A percentile compares a stretch with the other conserved stretches of the same genome.
These are phyloP conservation scores for Thaleichthys pacificus DNA, from an alignment of 2,797 vertebrate genomes.

Conservation along the genomic window DNA sequence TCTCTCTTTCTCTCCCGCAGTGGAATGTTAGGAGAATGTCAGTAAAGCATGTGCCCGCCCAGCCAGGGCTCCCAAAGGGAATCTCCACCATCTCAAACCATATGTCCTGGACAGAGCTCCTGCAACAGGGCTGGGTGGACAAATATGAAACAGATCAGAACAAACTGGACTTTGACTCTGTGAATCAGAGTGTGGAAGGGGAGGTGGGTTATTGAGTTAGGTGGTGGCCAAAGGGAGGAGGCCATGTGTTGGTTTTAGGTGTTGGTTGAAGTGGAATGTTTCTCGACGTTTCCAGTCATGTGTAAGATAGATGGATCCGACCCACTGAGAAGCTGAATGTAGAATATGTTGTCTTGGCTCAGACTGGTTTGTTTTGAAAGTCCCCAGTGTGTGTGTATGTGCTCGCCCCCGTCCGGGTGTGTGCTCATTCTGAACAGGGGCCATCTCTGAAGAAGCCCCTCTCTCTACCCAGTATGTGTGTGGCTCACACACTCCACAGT, in stretches of 20 bases:
- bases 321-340: background rate
- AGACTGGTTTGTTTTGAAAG: conserved; percentile 22
- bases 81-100: conserved; percentile 50
- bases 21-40: conserved; percentile 26
- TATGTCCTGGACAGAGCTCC: conserved; percentile 45
- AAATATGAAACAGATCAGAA: conserved; percentile 10
- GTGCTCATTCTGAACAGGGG: background rate
- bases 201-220: background rate
- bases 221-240: background rate
- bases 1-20: conserved; percentile 1
- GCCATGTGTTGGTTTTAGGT: background rate
- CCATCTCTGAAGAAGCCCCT: conserved; percentile 5
- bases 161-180: conserved; percentile 21
- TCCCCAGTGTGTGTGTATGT: conserved; percentile 27
- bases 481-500: conserved; percentile 55
- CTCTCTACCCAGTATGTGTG: background rate
- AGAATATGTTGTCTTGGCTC: background rate
- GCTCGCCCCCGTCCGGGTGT: background rate
- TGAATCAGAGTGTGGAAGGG: background rate
- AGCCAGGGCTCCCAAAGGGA: conserved; percentile 48
- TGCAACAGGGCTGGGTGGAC: conserved; percentile 28
- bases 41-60: conserved; percentile 45
- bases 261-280: background rate
- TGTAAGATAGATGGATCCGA: background rate
- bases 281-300: background rate